Conservation (phyloP, 2,888 invertebrate species). For the Caenorhabditis becei region DNA sequence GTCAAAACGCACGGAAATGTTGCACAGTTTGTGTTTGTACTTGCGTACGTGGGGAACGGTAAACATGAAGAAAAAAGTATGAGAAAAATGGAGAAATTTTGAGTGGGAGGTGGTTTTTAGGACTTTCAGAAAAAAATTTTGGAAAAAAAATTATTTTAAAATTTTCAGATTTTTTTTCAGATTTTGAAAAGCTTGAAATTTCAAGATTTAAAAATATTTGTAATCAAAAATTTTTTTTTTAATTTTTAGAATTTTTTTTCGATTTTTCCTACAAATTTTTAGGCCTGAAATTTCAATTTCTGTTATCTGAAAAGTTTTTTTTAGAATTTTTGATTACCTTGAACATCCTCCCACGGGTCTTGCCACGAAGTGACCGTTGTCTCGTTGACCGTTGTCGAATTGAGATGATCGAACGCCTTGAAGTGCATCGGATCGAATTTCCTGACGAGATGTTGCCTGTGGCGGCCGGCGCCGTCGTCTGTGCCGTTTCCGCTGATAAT, state of each 20-base stretch:
- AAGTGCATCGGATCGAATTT: slow-evolving; percentile 61
- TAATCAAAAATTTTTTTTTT: too few species aligned
- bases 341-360: slow-evolving; percentile 60
- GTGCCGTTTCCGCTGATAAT: slow-evolving; percentile 52
- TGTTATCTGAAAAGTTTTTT: too few species aligned
- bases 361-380: slow-evolving; percentile 38
- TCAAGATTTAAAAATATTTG: too few species aligned
- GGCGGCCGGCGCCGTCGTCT: slow-evolving; percentile 47
- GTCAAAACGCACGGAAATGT: slow-evolving; percentile 8
- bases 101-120: too few species aligned
- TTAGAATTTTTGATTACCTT: slow-evolving; percentile 49
- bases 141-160: too few species aligned
- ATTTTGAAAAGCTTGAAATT: too few species aligned
- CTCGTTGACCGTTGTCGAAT: slow-evolving; percentile 46
- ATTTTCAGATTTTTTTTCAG: too few species aligned
- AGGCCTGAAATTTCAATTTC: too few species aligned
- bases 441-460: slow-evolving; percentile 54
- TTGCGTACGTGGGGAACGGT: not conserved
- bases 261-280: too few species aligned
- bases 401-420: slow-evolving; percentile 62
- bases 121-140: too few species aligned
- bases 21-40: slow-evolving; percentile 11
- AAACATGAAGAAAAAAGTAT: not conserved
- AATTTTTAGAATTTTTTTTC: too few species aligned
- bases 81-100: not conserved